Percentiles rank a stretch among this genome's conserved stretches.
Conservation (phyloP, 1,140 invertebrate species). For the Meloidogyne exigua region DNA sequence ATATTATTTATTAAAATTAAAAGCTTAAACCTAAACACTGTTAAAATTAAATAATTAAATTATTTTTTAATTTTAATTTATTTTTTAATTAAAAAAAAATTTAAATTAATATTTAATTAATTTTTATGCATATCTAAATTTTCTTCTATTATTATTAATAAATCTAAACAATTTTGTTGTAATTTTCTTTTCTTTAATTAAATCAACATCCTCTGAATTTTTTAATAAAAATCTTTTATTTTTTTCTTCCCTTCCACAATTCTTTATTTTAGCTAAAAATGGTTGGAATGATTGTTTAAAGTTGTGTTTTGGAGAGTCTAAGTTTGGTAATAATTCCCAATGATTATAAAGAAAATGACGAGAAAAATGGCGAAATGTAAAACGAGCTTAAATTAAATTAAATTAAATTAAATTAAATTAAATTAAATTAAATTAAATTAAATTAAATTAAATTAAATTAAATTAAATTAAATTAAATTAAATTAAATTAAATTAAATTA, state of each 20-base stretch:
- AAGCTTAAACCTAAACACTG: no score
- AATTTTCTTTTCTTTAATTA: slow-evolving; percentile 2
- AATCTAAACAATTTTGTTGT: neutral
- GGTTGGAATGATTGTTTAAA: slow-evolving; percentile 4
- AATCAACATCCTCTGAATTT: neutral
- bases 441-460: no score
- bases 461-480: no score
- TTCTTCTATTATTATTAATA: slow-evolving; percentile 3
- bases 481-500: no score
- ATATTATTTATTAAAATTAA: no score
- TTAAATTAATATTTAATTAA: neutral
- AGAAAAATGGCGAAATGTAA: neutral
- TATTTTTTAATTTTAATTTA: neutral
- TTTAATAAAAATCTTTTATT: neutral
- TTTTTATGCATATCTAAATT: slow-evolving; percentile 5
- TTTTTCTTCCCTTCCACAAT: slow-evolving; percentile 7
- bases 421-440: no score
- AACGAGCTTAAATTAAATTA: slow-evolving; percentile 5
- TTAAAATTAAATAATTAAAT: no score
- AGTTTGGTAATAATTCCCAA: slow-evolving; percentile 12
- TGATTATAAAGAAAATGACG: slow-evolving; percentile 1
- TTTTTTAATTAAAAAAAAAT: neutral
- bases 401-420: neutral
- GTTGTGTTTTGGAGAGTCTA: slow-evolving; percentile 4
- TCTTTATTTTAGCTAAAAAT: neutral